Percentiles rank a stretch among this genome's conserved stretches.
phyloP scores from a whole-genome alignment of 2,797 vertebrate genomes.

The Eremophila alpestris region DNA sequence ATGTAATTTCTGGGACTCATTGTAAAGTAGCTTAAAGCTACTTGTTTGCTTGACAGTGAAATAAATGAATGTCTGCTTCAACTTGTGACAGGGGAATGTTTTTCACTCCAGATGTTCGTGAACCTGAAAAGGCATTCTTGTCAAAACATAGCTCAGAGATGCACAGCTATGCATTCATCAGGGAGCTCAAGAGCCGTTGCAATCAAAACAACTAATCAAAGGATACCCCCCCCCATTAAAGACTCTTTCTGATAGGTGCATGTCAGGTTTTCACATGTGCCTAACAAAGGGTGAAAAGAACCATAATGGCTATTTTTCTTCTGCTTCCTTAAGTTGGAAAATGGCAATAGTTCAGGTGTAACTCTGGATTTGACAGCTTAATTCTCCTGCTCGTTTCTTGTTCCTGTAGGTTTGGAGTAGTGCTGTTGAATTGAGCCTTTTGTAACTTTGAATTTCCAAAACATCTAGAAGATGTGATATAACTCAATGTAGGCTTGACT shows the following conservation, averaged over 20 bases:
- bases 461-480: background rate
- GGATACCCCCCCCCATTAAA: background rate
- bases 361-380: background rate
- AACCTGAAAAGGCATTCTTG: background rate
- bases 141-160: background rate
- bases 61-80: background rate
- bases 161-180: background rate
- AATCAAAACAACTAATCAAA: background rate
- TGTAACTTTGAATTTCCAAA: background rate
- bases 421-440: background rate
- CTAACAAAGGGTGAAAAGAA: background rate
- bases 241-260: background rate
- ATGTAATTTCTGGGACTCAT: background rate
- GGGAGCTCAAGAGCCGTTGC: background rate
- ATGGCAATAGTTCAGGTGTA: background rate
- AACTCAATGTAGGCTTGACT: background rate
- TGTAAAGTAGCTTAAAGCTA: background rate
- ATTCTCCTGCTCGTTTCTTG: background rate
- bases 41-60: conserved; percentile 18
- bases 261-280: background rate
- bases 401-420: background rate
- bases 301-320: background rate
- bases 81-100: background rate
- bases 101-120: background rate
- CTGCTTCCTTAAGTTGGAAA: background rate